A percentile compares a stretch with the other conserved stretches of the same genome.
Evolutionary conservation across 2,113 vertebrate species (phyloP).

Genomic region (Ophthalmolycus amberensis): DNA sequence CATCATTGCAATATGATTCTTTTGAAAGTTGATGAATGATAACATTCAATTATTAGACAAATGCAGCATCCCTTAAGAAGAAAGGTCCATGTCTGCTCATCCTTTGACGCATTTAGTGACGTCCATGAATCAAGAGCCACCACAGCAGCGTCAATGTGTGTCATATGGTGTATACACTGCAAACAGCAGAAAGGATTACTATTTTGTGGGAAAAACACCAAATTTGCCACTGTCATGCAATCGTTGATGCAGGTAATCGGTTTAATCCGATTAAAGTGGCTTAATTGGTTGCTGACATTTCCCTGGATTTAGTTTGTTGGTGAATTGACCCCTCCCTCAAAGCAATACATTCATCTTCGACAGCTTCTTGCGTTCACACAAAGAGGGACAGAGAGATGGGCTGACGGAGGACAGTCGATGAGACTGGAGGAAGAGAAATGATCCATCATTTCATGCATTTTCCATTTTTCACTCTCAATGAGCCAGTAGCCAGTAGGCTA

Average conservation of each 20-base stretch:
- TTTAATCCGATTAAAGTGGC: not conserved
- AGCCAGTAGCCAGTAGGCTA: constrained; percentile 5
- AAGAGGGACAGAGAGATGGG: not conserved
- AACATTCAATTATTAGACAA: too few species aligned
- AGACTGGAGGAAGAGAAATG: not conserved
- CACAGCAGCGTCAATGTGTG: not conserved
- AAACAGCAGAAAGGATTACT: not conserved
- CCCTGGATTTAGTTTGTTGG: not conserved
- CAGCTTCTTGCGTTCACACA: not conserved
- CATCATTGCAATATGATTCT: not conserved
- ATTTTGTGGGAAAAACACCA: not conserved
- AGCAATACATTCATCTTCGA: not conserved
- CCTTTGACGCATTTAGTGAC: not conserved
- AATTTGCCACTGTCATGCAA: not conserved
- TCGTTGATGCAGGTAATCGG: not conserved
- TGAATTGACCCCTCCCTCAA: not conserved
- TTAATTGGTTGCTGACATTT: not conserved
- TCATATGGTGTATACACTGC: not conserved
- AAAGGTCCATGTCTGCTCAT: not conserved
- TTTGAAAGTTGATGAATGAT: not conserved
- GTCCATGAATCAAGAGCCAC: not conserved
- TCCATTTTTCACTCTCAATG: constrained; percentile 7
- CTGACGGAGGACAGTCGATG: not conserved
- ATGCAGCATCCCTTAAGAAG: not conserved
- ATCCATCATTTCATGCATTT: constrained; percentile 41